Base-by-base conservation (phyloP, 2,888 invertebrate species). In the Craniophora ligustri region DNA sequence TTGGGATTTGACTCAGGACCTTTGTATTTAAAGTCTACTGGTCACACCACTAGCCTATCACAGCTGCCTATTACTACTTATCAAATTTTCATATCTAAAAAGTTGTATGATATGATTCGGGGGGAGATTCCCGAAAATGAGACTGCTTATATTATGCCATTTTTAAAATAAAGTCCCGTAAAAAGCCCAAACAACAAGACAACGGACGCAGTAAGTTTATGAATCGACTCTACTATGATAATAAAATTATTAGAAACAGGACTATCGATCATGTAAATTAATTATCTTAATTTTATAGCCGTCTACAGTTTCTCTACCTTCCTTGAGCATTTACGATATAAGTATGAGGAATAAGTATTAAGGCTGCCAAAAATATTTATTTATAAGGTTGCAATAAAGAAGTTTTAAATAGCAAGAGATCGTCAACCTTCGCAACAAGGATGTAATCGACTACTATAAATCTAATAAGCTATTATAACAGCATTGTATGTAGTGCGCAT, bases 361-460 rank as follows among this genome's bases (percentile, higher is more conserved):
- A 26, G 11, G 44, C 19, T 28, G 26, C 13, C 19, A 30, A 36
- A 26, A n/a, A 26, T 8, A n/a, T n/a, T n/a, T 14, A 2, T 15
- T 1, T 23, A 21, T 36, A 48, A 46, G 41, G 34, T 50, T 41
- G 28, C 19, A 46, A 39, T 48, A 49, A 56, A 61, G 31, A 48
- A 32, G 16, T 57, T 55, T 46, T 38, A 30, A 51, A 41, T 47
- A 26, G 31, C 40, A 26, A 44, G 62, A 68, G 76, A 75, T 73
- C 71, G 50, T 67, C 69, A 76, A 76, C 75, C 69, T 75, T 50
- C 16, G 18, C 15, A 40, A 49, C 55, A 55, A 55, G 40, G 31
- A 45, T 47, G 47, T 64, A 64, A 67, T 58, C 34, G 54, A 42
- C 34, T 51, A 39, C 64, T 55, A 69, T 76, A 58, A 65, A 67